These are phyloP conservation scores for Pteronotus mesoamericanus DNA, from an alignment of 2,797 vertebrate genomes.

Conservation along the genomic window DNA sequence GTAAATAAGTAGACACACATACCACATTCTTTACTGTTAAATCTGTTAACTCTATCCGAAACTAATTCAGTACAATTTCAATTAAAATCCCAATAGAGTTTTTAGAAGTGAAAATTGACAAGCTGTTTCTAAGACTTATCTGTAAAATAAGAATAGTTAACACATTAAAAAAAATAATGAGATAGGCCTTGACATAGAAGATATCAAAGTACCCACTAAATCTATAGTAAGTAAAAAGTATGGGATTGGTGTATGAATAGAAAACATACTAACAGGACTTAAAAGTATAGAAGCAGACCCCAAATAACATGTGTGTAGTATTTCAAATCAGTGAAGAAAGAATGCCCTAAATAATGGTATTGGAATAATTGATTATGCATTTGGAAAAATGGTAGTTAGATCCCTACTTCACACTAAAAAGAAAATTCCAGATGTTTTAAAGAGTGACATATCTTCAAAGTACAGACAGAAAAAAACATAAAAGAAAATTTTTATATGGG, in stretches of 20 bases:
- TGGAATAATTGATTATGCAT: neutral
- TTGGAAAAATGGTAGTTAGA: neutral
- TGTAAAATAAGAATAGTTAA: neutral
- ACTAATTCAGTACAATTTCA: neutral
- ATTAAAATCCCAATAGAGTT: neutral
- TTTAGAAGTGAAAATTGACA: conserved; percentile 11
- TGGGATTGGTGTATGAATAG: neutral
- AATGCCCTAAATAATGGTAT: neutral
- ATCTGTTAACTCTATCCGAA: conserved; percentile 23
- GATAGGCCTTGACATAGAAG: neutral
- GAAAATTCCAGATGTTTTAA: neutral
- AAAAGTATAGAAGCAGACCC: neutral
- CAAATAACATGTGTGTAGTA: neutral
- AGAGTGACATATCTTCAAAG: neutral
- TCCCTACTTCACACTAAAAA: neutral
- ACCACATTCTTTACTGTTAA: neutral
- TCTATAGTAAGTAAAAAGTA: neutral
- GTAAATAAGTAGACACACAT: neutral
- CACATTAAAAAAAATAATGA: neutral
- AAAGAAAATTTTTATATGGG: neutral
- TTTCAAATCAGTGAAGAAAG: neutral
- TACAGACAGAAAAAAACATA: neutral
- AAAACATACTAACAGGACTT: neutral
- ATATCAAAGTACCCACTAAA: conserved; percentile 19
- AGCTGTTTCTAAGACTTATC: neutral